phyloP scores from a whole-genome alignment of 2,113 vertebrate genomes.

The Cephalophus harveyi region DNA sequence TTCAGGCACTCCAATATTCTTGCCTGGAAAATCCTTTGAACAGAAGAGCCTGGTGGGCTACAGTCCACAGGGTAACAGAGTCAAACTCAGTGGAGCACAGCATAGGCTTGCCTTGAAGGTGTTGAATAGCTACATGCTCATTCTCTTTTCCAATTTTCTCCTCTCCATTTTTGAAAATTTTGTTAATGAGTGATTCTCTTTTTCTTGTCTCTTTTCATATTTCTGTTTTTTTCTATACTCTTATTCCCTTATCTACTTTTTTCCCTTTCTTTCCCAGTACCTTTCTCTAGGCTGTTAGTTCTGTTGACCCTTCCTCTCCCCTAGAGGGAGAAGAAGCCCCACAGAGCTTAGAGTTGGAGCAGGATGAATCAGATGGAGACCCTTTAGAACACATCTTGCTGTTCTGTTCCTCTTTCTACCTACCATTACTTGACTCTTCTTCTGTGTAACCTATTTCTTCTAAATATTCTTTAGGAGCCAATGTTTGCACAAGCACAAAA shows the following conservation, averaged over 20 bases:
- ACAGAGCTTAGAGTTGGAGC: not conserved
- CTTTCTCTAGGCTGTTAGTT: not conserved
- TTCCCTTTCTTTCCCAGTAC: not conserved
- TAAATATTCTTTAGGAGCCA: not conserved
- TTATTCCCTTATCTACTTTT: not conserved
- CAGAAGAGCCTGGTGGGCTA: not conserved
- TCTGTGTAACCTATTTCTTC: not conserved
- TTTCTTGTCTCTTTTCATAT: not conserved
- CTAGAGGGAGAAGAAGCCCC: not conserved
- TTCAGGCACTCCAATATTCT: not conserved
- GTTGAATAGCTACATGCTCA: not conserved
- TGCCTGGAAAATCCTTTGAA: not conserved
- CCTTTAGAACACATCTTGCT: not conserved
- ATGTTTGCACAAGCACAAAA: not conserved
- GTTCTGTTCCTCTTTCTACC: not conserved
- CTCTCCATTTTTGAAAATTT: not conserved
- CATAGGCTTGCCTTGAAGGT: not conserved
- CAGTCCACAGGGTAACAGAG: not conserved
- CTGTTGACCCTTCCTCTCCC: rapidly evolving
- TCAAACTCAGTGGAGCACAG: not conserved
- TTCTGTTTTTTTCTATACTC: not conserved
- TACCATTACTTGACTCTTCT: not conserved
- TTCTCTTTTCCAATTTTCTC: not conserved
- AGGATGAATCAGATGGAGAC: not conserved
- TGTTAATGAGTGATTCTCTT: not conserved